Evolutionary conservation across 2,888 invertebrate genomes (phyloP).

Genomic region (Deilephila elpenor): DNA sequence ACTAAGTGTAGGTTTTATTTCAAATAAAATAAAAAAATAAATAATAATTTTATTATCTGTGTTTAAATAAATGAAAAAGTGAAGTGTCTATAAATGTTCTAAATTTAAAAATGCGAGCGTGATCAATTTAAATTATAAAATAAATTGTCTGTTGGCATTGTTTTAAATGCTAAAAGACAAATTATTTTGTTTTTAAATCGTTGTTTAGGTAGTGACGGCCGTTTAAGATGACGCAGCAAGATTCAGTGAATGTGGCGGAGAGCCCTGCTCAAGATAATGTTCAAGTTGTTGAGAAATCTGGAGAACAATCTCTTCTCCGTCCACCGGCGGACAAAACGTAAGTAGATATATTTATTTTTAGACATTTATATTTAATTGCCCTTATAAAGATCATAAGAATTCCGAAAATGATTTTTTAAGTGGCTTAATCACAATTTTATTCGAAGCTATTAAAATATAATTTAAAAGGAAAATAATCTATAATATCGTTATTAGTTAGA

Average conservation of each 20-base stretch:
- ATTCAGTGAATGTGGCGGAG: conserved; percentile 66
- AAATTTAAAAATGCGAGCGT: conserved; percentile 37
- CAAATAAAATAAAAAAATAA: conserved; percentile 29
- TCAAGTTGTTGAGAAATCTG: conserved; percentile 42
- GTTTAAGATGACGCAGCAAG: conserved; percentile 64
- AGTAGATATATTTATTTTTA: conserved; percentile 38
- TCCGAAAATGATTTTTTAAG: too few species aligned
- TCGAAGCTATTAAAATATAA: too few species aligned
- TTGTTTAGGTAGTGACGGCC: conserved; percentile 49
- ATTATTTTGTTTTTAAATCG: conserved; percentile 29
- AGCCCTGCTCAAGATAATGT: conserved; percentile 43
- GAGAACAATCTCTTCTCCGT: conserved; percentile 33
- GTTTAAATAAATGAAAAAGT: conserved; percentile 10
- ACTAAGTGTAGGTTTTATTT: conserved; percentile 31
- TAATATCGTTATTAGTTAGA: too few species aligned
- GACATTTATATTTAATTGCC: too few species aligned
- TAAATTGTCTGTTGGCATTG: conserved; percentile 42
- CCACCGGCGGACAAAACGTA: conserved; percentile 38
- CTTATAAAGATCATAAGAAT: too few species aligned
- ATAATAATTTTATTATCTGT: conserved; percentile 1
- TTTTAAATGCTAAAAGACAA: conserved; percentile 41
- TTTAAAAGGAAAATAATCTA: too few species aligned
- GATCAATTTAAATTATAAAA: conserved; percentile 34
- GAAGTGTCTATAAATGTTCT: conserved; percentile 27
- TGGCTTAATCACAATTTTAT: too few species aligned